A percentile compares a stretch with the other conserved stretches of the same genome.
phyloP scores from a whole-genome alignment of 2,797 vertebrate genomes.

The Pempheris klunzingeri region DNA sequence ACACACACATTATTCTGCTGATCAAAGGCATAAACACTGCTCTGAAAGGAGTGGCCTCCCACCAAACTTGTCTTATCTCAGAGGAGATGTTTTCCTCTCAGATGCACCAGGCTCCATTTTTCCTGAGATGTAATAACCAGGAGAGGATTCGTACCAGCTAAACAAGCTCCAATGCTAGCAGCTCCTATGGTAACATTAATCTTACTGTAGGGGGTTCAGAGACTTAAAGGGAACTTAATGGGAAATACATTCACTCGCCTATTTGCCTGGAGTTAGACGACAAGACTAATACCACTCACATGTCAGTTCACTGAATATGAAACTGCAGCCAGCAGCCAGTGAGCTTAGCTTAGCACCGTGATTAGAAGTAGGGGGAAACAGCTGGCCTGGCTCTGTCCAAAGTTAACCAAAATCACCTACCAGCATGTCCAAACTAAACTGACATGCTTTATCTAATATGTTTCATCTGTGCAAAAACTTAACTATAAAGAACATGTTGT shows the following conservation, averaged over 20 bases:
- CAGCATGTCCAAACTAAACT: neutral
- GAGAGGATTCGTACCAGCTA: neutral
- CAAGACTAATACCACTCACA: neutral
- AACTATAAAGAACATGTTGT: neutral
- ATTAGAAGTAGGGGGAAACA: neutral
- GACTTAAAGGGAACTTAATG: neutral
- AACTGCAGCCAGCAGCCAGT: neutral
- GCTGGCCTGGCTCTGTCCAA: neutral
- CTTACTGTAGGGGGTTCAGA: neutral
- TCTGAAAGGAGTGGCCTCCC: constrained; percentile 44
- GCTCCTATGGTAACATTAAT: constrained; percentile 2
- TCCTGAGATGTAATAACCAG: constrained; percentile 27
- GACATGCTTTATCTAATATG: neutral
- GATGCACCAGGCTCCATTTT: constrained; percentile 15
- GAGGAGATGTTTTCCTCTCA: constrained; percentile 48
- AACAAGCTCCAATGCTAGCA: constrained; percentile 9
- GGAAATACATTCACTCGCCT: neutral
- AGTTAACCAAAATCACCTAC: neutral
- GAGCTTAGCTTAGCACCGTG: constrained; percentile 7
- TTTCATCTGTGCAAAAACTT: neutral
- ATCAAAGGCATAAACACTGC: constrained; percentile 53
- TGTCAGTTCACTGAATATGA: neutral
- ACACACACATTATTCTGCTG: constrained; percentile 14
- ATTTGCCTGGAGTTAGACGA: neutral
- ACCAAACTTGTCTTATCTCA: constrained; percentile 35